Base-by-base conservation (phyloP, 2,888 invertebrate genomes). In the Ormia ochracea region DNA sequence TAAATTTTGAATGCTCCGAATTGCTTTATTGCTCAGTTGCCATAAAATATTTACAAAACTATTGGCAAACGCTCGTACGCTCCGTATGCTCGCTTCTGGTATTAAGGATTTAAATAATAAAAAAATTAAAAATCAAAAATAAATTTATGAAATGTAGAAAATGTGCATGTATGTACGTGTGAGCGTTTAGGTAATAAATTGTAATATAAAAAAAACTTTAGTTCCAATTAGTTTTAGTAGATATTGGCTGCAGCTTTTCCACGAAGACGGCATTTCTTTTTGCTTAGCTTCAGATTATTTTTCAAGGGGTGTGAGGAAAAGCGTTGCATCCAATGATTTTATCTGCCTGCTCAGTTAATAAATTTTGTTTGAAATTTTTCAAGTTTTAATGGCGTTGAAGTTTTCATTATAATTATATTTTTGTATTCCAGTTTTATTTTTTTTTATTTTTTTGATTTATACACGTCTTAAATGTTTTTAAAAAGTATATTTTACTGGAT, bases 381-480 rank as follows among this genome's bases (percentile, higher is more conserved):
- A 17, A 26, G n/a, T 68, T 48, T 70, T 52, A 72, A 66, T 66
- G 58, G 65, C 59, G 59, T 54, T 72, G 59, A 72, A 50, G 54
- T 63, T 76, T 70, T 36, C 17, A 17, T 69, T 78, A 54, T 33
- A 63, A 48, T 38, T 70, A 52, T 36, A 28, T 36, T 19, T 48
- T 28, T 12, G 38, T 3, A 10, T 33, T 56, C 17, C 0, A n/a
- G 6, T 48, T 85, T 86, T 86, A 19, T 69, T 65, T 68, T 17
- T 82, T 83, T 83, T 85, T 86, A 86, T 86, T 83, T 83, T 85
- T 86, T 86, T 86, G 86, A 86, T 86, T 86, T 86, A 86, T 85
- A 84, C 83, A 73, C 81, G 82, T 83, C 85, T 85, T 84, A 79
- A 84, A 83, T 78, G 83, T 85, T 86, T 85, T 82, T 82, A 83